These are phyloP conservation scores for Baccha elongata DNA, from an alignment of 2,888 invertebrate genomes.

Conservation along the genomic window DNA sequence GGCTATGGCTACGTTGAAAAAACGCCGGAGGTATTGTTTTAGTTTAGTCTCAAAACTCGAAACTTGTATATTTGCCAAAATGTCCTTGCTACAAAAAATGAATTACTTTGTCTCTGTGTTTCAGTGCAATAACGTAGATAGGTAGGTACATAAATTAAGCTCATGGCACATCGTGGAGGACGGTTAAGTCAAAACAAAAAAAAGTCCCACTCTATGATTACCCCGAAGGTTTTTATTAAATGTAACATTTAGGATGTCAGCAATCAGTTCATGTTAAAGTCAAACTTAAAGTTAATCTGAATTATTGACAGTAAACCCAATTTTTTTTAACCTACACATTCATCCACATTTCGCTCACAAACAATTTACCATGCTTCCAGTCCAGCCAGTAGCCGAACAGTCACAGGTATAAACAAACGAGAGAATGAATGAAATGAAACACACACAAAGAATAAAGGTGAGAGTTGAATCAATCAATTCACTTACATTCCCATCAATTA, in stretches of 20 bases:
- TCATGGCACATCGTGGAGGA: conserved; percentile 18
- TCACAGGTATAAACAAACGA: too few relatives aligned
- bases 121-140: too few relatives aligned
- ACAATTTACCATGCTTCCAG: too few relatives aligned
- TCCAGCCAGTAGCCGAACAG: background rate
- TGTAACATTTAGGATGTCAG: conserved; percentile 5
- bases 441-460: conserved; percentile 32
- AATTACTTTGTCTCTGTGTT: too few relatives aligned
- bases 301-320: conserved; percentile 26
- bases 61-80: too few relatives aligned
- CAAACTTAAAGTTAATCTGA: conserved; percentile 36
- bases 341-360: background rate
- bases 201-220: conserved; percentile 51
- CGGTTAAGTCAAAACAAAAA: conserved; percentile 20
- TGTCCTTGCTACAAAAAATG: too few relatives aligned
- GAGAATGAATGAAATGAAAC: background rate
- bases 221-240: conserved; percentile 47
- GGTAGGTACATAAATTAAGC: too few relatives aligned
- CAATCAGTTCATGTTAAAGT: conserved; percentile 46
- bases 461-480: conserved; percentile 79
- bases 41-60: conserved; percentile 9
- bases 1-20: conserved; percentile 12
- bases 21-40: conserved; percentile 32
- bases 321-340: too few relatives aligned
- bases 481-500: conserved; percentile 80